A percentile compares a stretch with the other conserved stretches of the same genome.
phyloP scores from a whole-genome alignment of 2,113 vertebrate genomes.

The Corythornis madagascariensis region DNA sequence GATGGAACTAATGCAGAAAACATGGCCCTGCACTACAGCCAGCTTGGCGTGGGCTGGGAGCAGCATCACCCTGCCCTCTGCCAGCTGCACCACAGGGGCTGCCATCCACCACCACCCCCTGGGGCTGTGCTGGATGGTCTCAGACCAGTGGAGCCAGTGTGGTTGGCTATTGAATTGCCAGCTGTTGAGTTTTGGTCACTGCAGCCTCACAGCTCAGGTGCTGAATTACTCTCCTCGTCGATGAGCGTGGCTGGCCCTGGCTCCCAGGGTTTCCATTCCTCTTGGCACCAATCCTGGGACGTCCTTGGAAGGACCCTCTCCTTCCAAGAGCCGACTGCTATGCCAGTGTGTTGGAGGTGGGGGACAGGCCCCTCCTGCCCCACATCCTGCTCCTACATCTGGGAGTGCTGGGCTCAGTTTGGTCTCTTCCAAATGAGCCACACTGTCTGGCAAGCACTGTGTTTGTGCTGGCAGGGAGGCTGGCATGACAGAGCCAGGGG shows the following conservation, averaged over 20 bases:
- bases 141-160: fast-evolving
- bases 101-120: fast-evolving
- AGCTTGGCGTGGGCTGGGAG: background rate
- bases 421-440: background rate
- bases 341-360: background rate
- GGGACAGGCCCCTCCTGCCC: background rate
- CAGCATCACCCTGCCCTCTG: background rate
- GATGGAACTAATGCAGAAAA: slow-evolving; percentile 62
- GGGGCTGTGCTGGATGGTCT: background rate
- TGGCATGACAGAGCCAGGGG: background rate
- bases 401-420: background rate
- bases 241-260: background rate
- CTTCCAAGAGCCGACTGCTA: fast-evolving
- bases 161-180: background rate
- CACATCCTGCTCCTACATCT: background rate
- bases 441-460: background rate
- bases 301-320: background rate
- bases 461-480: slow-evolving; percentile 25
- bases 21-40: background rate
- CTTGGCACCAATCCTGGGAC: background rate
- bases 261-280: slow-evolving; percentile 10
- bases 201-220: background rate
- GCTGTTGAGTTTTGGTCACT: slow-evolving; percentile 11
- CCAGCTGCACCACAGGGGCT: background rate
- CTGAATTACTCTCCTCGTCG: background rate